Evolutionary conservation across 37 sponge, comb jelly and placozoan species (phyloP), one percentile per base, ranked within the genome.

Genomic region (Aplysina aerophoba): DNA sequence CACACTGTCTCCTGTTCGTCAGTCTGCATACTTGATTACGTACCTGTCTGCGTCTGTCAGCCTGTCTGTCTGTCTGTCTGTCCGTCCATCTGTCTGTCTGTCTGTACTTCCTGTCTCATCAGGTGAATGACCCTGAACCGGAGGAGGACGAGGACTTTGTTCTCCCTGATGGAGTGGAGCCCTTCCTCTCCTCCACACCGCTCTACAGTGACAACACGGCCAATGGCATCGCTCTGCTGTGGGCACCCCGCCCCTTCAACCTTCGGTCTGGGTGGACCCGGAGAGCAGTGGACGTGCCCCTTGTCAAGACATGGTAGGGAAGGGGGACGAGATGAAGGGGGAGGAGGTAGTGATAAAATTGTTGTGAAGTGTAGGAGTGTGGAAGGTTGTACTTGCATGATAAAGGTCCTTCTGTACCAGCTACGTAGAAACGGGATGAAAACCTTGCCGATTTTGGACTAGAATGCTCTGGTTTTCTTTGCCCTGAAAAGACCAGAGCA

Each of bases 171-270:
- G 75, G 85, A 16, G 90, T 98, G 58, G 88, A 94, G 79, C 99
- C 99, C 19, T 90, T 98, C 84, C 88, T 98, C 33, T 31, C 73
- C 33, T 93, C 93, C 67, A 91, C 92, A 12, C 97, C 99, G 24
- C 96, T 99, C 60, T 99, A 97, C 92, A 97, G 73, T 13, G 99
- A 99, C 83, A 99, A 95, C 92, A 99, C 99, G 24, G 97, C 99
- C 72, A 95, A 97, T 65, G 99, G 99, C 62, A 91, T 99, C 36
- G 91, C 94, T 65, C 88, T 99, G 13, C 87, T 99, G 20, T 99
- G 99, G 99, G 95, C 99, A 34, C 99, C 97, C 2, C 90, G 96
- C 0, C 99, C 99, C 57, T 99, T 99, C 89, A 97, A 99, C 90
- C 83, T 92, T 17, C 82, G 99, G 40, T 92, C 93, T 22, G 97